phyloP scores from a whole-genome alignment of 2,113 vertebrate genomes.

The Cephalopholis sonnerati region DNA sequence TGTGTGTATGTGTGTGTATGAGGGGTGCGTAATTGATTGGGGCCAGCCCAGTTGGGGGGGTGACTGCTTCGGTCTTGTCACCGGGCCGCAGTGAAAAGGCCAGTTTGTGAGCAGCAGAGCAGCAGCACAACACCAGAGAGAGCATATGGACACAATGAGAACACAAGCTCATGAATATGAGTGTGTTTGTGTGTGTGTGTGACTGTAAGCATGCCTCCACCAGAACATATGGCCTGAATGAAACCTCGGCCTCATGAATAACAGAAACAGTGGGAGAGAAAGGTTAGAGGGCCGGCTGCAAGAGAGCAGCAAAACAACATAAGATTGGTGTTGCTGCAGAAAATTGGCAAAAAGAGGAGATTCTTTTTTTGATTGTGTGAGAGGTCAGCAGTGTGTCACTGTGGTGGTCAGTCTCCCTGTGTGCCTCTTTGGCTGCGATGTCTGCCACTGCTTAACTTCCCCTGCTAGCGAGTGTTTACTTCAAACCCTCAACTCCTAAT shows the following conservation, averaged over 20 bases:
- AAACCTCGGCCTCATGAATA: constrained; percentile 73
- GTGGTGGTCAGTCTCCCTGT: neutral
- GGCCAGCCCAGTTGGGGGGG: constrained; percentile 49
- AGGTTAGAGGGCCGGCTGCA: constrained; percentile 38
- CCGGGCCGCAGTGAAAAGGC: constrained; percentile 75
- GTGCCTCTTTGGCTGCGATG: constrained; percentile 8
- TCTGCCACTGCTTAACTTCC: constrained; percentile 27
- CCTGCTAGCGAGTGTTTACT: constrained; percentile 48
- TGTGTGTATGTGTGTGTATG: constrained; percentile 60
- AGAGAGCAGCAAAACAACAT: constrained; percentile 1
- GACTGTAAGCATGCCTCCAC: constrained; percentile 67
- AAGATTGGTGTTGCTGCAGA: neutral
- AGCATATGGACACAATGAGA: constrained; percentile 88
- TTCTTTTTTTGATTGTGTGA: neutral
- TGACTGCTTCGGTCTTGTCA: constrained; percentile 78
- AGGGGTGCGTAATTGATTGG: constrained; percentile 75
- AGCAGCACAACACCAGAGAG: constrained; percentile 84
- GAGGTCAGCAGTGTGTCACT: constrained; percentile 33
- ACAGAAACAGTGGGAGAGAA: constrained; percentile 50
- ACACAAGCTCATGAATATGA: constrained; percentile 81
- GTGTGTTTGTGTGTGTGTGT: constrained; percentile 67
- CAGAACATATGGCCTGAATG: constrained; percentile 81
- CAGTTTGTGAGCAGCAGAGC: constrained; percentile 86
- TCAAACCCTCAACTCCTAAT: constrained; percentile 24
- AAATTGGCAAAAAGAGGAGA: neutral